Base-by-base conservation (phyloP, 1,140 invertebrate genomes). In the Bombus balteatus region DNA sequence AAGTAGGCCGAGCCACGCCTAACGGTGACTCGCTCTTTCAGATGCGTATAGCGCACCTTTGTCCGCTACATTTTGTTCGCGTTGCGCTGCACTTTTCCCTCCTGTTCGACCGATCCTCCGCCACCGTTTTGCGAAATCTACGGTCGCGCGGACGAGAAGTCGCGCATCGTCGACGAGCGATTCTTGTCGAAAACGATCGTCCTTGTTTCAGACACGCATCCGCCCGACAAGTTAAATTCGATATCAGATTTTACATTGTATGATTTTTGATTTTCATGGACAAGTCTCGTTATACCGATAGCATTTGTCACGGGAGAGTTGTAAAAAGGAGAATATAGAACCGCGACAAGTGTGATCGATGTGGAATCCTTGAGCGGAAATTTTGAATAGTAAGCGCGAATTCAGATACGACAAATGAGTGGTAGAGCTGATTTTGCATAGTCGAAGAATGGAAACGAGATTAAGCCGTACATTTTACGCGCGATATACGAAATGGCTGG, bases 1-100 rank as follows among this genome's bases (percentile, higher is more conserved):
- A 90, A 90, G 85, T 90, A 90, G 89, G 89, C 41, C 89, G 74
- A 87, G 85, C 89, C 89, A 89, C 88, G 88, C 89, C 88, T 90
- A 57, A 77, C 47, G 66, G 47, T 59, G 80, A 72, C 87, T 62
- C 47, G 79, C 47, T 83, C 59, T 18, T 59, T 28, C 53, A n/a
- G 76, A 79, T 73, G 62, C 68, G 87, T 81, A 84, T 73, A 76
- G 32, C 22, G 43, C n/a, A 18, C 25, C 34, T 41, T 76, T 73
- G 53, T 62, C 59, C 68, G 82, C 53, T 0, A 10, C 87, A 47
- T 39, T 43, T 47, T 10, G 66, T 25, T 57, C 39, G 68, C 37
- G 39, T 71, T 71, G 75, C 74, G 75, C 43, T 41, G 81, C 82
- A 41, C 82, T 65, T 71, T 43, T 77, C 53, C 22, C 43, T 77